Percentiles rank a stretch among this genome's conserved stretches.
Evolutionary conservation across 2,797 vertebrate genomes (phyloP).

Genomic region (Trichosurus vulpecula): DNA sequence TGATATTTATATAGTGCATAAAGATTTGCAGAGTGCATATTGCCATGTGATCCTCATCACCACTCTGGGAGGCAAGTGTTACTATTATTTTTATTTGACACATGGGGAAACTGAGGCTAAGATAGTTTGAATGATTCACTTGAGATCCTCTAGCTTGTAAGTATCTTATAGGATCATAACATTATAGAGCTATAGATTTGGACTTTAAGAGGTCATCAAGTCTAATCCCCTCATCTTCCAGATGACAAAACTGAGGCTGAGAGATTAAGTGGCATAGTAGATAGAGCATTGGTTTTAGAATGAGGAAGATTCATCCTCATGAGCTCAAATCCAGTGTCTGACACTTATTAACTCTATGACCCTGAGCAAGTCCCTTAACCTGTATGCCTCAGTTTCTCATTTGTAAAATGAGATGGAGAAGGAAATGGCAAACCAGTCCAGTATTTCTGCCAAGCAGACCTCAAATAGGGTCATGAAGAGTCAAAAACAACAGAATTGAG

Average conservation of each 20-base stretch:
- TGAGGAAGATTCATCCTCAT: not conserved
- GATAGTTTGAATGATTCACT: not conserved
- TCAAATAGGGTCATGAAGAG: not conserved
- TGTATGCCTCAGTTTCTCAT: not conserved
- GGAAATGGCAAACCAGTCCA: not conserved
- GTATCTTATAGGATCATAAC: not conserved
- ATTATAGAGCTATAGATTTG: not conserved
- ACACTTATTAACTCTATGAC: not conserved
- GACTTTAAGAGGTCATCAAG: not conserved
- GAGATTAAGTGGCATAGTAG: not conserved
- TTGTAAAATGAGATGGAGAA: not conserved
- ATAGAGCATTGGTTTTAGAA: not conserved
- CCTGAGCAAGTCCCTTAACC: not conserved
- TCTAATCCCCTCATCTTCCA: not conserved
- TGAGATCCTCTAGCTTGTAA: not conserved
- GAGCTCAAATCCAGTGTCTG: not conserved
- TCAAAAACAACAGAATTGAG: not conserved
- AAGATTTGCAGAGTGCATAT: not conserved
- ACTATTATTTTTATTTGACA: not conserved
- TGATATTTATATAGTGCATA: not conserved
- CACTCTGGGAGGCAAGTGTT: not conserved
- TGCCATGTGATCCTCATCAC: not conserved
- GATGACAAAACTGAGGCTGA: not conserved
- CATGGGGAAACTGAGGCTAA: not conserved
- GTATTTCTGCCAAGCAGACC: not conserved